Base-by-base conservation (phyloP, 2,113 vertebrate species). In the Lophotis ruficrista region DNA sequence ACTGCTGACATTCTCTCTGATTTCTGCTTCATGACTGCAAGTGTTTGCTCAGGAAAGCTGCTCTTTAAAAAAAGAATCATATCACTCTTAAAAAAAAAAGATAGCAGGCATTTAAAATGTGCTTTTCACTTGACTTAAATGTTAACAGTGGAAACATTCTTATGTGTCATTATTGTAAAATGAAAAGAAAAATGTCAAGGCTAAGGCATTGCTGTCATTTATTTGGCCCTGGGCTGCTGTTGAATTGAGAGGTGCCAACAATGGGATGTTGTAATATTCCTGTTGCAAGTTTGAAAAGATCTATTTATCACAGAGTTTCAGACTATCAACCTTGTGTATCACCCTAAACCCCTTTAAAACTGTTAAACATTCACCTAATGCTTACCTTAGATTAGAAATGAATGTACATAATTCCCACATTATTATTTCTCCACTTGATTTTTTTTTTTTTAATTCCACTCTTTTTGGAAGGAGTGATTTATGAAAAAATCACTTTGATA, bases 171-270 rank as follows among this genome's bases (percentile, higher is more conserved):
- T 77, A 41, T 25, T 60, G 57, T 78, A 82, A 84, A 94, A 94
- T 45, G 56, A 56, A 43, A 87, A 70, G 80, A 82, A 90, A 95
- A 96, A 97, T 94, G 87, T 91, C 91, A 96, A 79, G 93, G 81
- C 93, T 87, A 87, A 95, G 83, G 94, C 91, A 91, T 48, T 94
- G 89, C 65, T 82, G 38, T 69, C 51, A 79, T 72, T 95, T 81
- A 48, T 87, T 72, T 79, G 87, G 57, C 77, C 88, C 89, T 84
- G 65, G 65, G 64, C 70, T 92, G 66, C 48, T 75, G 89, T 86
- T 66, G 83, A 78, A 12, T 37, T 56, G 69, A 86, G 91, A 93
- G 43, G 12, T 95, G 57, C 11, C 89, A 93, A 65, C 30, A 64
- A 41, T 41, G 35, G 23, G 51, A 48, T 83, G 91, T 33, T 92